Base-by-base conservation (phyloP, 2,797 vertebrate species). In the Hoplostethus atlanticus region DNA sequence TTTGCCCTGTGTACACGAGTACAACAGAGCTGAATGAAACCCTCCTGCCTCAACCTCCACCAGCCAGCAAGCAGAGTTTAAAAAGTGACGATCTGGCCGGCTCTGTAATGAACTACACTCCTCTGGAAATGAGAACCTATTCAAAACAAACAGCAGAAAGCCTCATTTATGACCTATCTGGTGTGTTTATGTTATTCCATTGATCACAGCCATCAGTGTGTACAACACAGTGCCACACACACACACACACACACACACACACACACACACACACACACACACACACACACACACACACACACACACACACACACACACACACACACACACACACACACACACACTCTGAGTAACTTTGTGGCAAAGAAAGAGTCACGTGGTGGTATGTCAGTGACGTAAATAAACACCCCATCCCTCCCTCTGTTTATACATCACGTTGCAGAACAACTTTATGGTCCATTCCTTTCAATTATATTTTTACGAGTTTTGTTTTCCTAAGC, bases 381-480 rank as follows among this genome's bases (percentile, higher is more conserved):
- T 17, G 42, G 30, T 56, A 75, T 77, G 57, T 15, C 34, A 60
- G 66, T 62, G 72, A 60, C 3, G 54, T 69, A 79, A 79, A 76
- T 68, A 81, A 87, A 84, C 70, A 71, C 42, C 17, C 31, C 36
- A 47, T 58, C 48, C 55, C 50, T 1, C 21, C 30, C 42, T 64
- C 42, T 51, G 64, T 73, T 81, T 82, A 73, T 64, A 73, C 69
- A 63, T 73, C 3, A 6, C 71, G 59, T 31, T 53, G 38, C 52
- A 75, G 34, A 74, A 50, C 17, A 79, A 79, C 68, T 74, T 84
- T 76, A 78, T 77, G 76, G 50, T 47, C 66, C 25, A 69, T 85
- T 89, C 70, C 63, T 50, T 71, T 83, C 44, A 81, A 85, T 85
- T 80, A 80, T 17, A 64, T 64, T 75, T 75, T 79, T 58, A 79